Evolutionary conservation across 2,113 vertebrate genomes (phyloP).

Genomic region (Scophthalmus maximus): DNA sequence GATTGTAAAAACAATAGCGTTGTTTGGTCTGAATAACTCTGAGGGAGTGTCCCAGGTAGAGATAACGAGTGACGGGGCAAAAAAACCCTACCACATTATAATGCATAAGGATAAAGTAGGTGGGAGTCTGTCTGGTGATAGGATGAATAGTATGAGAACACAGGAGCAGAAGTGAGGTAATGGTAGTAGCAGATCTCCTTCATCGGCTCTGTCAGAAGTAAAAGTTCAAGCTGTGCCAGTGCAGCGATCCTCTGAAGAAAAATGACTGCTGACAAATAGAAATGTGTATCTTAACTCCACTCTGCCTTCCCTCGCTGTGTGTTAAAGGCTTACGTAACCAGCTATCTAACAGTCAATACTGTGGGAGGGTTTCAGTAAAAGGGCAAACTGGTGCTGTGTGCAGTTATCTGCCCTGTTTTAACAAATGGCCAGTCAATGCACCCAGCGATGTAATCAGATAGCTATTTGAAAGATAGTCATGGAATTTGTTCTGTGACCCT

Average conservation of each 20-base stretch:
- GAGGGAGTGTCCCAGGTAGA: slow-evolving; percentile 11
- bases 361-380: slow-evolving; percentile 10
- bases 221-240: neutral
- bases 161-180: neutral
- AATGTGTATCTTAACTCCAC: slow-evolving; percentile 53
- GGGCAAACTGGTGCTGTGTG: slow-evolving; percentile 2
- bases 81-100: neutral
- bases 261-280: slow-evolving; percentile 46
- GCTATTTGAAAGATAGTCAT: neutral
- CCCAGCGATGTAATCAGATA: slow-evolving; percentile 15
- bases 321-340: slow-evolving; percentile 50
- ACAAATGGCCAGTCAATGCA: slow-evolving; percentile 6
- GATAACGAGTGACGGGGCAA: slow-evolving; percentile 33
- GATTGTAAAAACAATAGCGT: neutral
- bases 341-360: slow-evolving; percentile 33
- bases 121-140: neutral
- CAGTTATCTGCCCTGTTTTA: slow-evolving; percentile 3
- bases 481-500: slow-evolving; percentile 51
- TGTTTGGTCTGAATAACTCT: neutral
- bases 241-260: slow-evolving; percentile 29
- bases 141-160: too few relatives aligned
- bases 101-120: neutral
- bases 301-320: slow-evolving; percentile 65
- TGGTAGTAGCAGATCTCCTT: slow-evolving; percentile 5
- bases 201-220: slow-evolving; percentile 8